These are phyloP conservation scores for Synanthedon tipuliformis DNA, from an alignment of 2,888 invertebrate genomes.

Conservation along the genomic window DNA sequence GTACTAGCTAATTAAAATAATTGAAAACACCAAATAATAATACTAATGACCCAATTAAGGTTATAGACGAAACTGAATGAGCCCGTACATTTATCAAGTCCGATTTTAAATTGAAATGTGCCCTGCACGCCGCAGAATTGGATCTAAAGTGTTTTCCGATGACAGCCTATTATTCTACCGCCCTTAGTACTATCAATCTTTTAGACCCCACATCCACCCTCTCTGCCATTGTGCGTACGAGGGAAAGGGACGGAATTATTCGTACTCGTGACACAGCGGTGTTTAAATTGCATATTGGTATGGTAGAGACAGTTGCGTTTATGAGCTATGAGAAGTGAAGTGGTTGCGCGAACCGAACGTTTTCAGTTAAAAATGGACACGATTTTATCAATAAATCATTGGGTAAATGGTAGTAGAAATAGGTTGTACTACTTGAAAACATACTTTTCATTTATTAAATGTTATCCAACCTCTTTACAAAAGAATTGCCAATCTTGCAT, in stretches of 20 bases:
- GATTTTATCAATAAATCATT: too few species aligned
- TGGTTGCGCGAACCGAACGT: too few species aligned
- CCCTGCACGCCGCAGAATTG: conserved; percentile 15
- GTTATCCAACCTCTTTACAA: too few species aligned
- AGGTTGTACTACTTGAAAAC: too few species aligned
- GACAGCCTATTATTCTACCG: conserved; percentile 16
- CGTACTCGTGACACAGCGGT: background rate
- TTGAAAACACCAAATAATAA: too few species aligned
- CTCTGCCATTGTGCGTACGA: background rate
- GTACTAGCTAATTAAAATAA: too few species aligned
- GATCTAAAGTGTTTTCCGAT: conserved; percentile 33
- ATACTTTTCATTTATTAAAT: too few species aligned
- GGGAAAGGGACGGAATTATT: background rate
- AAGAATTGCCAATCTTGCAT: too few species aligned
- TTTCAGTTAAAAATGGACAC: too few species aligned
- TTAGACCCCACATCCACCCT: background rate
- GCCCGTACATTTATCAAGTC: background rate
- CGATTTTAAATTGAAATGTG: conserved; percentile 21
- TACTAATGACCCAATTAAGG: background rate
- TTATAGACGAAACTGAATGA: background rate
- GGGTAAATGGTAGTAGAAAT: too few species aligned
- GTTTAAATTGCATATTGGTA: background rate
- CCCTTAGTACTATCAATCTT: background rate
- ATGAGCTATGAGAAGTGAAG: too few species aligned
- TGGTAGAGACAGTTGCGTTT: background rate